Percentiles rank a stretch among this genome's conserved stretches.
phyloP scores from a whole-genome alignment of 2,888 invertebrate genomes.

The Ichneumoninae sp. region DNA sequence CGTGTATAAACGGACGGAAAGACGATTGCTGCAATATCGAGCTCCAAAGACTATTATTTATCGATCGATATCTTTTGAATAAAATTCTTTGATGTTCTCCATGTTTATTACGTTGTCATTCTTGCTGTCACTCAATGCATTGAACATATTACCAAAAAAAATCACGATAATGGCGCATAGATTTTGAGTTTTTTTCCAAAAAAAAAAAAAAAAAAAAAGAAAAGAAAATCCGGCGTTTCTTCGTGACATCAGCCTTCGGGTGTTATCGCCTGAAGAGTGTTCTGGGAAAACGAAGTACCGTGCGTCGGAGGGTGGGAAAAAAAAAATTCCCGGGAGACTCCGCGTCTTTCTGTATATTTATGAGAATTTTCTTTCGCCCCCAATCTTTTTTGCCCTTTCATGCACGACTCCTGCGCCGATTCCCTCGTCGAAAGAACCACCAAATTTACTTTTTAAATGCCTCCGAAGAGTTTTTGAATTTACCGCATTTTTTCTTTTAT shows the following conservation, averaged over 20 bases:
- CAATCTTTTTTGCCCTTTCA: slow-evolving; percentile 21
- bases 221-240: no score
- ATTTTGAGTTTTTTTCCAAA: neutral
- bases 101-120: neutral
- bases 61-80: slow-evolving; percentile 1
- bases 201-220: neutral
- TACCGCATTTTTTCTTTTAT: neutral
- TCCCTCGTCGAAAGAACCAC: neutral
- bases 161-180: neutral
- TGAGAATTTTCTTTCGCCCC: slow-evolving; percentile 25
- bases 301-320: neutral
- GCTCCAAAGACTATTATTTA: slow-evolving; percentile 1
- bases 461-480: neutral
- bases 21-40: neutral
- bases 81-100: neutral
- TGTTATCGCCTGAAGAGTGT: neutral
- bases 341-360: slow-evolving; percentile 49
- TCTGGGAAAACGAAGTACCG: neutral
- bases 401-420: neutral
- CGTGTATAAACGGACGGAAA: neutral
- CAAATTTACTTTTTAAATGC: slow-evolving; percentile 24
- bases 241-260: slow-evolving; percentile 3
- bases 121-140: neutral
- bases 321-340: slow-evolving; percentile 10
- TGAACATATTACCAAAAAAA: neutral